These are phyloP conservation scores for Cosmorhoe ocellata DNA, from an alignment of 2,888 invertebrate genomes.

Conservation along the genomic window DNA sequence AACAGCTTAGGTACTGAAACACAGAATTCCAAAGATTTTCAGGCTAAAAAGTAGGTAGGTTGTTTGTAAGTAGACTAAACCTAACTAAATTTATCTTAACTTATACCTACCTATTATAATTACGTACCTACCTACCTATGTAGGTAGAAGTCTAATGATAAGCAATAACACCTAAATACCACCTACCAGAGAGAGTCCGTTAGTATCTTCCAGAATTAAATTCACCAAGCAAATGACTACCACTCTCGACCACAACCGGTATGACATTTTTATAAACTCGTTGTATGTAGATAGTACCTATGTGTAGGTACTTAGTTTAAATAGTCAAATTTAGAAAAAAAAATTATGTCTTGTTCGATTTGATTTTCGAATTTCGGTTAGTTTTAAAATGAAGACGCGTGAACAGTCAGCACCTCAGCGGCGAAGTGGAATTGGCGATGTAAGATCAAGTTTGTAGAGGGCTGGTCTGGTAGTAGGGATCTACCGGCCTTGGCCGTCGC, in stretches of 20 bases:
- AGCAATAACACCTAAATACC: conserved; percentile 4
- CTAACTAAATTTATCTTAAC: no score
- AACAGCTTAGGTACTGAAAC: no score
- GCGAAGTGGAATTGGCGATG: conserved; percentile 22
- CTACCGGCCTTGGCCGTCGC: conserved; percentile 62
- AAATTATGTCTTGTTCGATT: not conserved
- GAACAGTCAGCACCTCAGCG: conserved; percentile 25
- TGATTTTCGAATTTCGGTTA: conserved; percentile 1
- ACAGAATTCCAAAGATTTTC: no score
- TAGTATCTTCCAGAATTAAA: conserved; percentile 53
- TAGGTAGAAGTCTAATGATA: no score
- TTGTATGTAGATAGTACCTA: no score
- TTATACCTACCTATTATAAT: no score
- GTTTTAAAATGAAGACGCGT: conserved; percentile 22
- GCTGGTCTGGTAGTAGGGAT: conserved; percentile 37
- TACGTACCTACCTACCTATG: not conserved
- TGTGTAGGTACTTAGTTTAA: not conserved
- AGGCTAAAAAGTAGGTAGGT: no score
- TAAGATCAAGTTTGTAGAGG: conserved; percentile 23
- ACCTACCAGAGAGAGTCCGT: conserved; percentile 63
- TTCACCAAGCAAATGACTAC: conserved; percentile 54
- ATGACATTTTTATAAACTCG: conserved; percentile 42
- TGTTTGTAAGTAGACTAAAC: no score
- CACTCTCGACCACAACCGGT: conserved; percentile 47
- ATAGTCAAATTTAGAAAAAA: not conserved